phyloP scores from a whole-genome alignment of 1,140 invertebrate species.

The Apis florea region DNA sequence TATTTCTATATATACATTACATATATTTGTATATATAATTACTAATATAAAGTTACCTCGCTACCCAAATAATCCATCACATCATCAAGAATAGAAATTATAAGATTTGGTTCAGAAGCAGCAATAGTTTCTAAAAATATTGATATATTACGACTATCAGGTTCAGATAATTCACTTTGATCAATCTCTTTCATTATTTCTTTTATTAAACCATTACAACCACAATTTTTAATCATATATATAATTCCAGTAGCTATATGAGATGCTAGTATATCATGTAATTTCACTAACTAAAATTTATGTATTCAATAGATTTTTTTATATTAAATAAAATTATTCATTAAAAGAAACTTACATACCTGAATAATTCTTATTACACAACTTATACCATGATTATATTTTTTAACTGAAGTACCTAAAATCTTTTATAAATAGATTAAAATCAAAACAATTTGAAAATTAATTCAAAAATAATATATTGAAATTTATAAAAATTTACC shows the following conservation, averaged over 20 bases:
- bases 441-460: not conserved
- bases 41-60: constrained; percentile 80
- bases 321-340: constrained; percentile 32
- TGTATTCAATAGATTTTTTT: constrained; percentile 13
- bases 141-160: constrained; percentile 84
- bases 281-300: constrained; percentile 84
- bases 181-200: constrained; percentile 88
- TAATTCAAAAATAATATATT: constrained; percentile 24
- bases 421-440: constrained; percentile 82
- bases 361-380: constrained; percentile 85
- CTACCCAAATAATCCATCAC: constrained; percentile 82
- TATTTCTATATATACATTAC: not conserved
- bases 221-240: constrained; percentile 84
- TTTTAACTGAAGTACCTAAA: constrained; percentile 89
- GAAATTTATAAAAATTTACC: constrained; percentile 57
- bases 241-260: constrained; percentile 86
- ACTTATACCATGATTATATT: constrained; percentile 88
- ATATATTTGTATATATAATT: constrained; percentile 64
- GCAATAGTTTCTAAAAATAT: constrained; percentile 87
- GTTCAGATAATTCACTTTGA: constrained; percentile 82
- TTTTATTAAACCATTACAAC: constrained; percentile 84
- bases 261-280: constrained; percentile 85
- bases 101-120: constrained; percentile 83
- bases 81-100: constrained; percentile 83
- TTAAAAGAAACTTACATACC: constrained; percentile 73